Evolutionary conservation across 2,888 invertebrate species (phyloP), one percentile per base, ranked within the genome.

Genomic region (Sphecodes monilicornis): DNA sequence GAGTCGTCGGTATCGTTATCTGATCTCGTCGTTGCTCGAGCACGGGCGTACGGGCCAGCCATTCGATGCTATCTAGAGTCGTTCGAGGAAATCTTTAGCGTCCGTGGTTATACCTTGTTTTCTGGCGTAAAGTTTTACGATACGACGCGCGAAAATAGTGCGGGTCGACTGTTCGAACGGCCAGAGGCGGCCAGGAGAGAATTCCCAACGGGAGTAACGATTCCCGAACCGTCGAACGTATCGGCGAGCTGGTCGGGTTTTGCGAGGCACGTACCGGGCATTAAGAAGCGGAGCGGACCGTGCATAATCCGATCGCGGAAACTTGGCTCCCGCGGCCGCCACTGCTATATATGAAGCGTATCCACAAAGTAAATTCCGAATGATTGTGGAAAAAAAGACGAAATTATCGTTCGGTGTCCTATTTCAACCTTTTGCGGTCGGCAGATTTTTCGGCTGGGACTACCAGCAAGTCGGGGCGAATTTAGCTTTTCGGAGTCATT

Each of bases 11-110:
- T 69, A 39, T 73, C 76, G 80, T 73, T 80, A 80, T 80, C 76
- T 29, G 83, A 83, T 80, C 76, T 41, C 68, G 71, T n/a, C 43
- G 29, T 43, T 46, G 36, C 46, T 57, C 72, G 13, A 16, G 66
- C 36, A 18, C 26, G 54, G 71, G 76, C 43, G 57, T 36, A 29
- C 26, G 16, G 41, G 16, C 41, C 11, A 16, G 70, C 72, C 50
- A 71, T 60, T 73, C 76, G 83, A 80, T 83, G 74, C 32, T 83
- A 83, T 83, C 81, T 60, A 4, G 54, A 3, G 29, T 36, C 60
- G 74, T 82, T 75, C 80, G 74, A 64, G 82, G 79, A 79, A 82
- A 82, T 75, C 75, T 72, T 79, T 79, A 75, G 54, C 81, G 72
- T 41, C 32, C 36, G 36, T 78, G 71, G 32, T 78, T 60, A 39